Evolutionary conservation across 2,113 vertebrate species (phyloP).

Genomic region (Numida meleagris): DNA sequence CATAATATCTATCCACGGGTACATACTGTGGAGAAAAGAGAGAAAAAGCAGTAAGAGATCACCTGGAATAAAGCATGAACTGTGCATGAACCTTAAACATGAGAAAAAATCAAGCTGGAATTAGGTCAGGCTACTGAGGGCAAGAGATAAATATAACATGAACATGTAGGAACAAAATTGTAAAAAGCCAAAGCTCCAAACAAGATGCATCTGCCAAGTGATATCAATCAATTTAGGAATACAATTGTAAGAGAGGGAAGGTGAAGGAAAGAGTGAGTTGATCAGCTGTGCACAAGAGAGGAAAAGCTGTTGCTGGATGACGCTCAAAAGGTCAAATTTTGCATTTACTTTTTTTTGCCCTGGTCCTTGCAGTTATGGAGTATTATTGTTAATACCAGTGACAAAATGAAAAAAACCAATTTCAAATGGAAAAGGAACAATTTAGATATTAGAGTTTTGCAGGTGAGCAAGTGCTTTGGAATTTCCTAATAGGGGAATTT

Average conservation of each 20-base stretch:
- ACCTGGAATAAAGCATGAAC: slow-evolving; percentile 27
- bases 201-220: slow-evolving; percentile 13
- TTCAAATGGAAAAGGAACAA: neutral
- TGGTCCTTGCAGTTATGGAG: neutral
- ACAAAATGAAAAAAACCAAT: neutral
- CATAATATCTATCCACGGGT: neutral
- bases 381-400: neutral
- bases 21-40: neutral
- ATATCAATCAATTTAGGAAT: slow-evolving; percentile 36
- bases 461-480: neutral
- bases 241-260: neutral
- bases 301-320: neutral
- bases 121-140: slow-evolving; percentile 45
- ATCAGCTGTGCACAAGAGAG: neutral
- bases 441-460: neutral
- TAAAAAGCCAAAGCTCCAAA: slow-evolving; percentile 32
- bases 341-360: neutral
- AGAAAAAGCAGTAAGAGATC: neutral
- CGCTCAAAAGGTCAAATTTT: neutral
- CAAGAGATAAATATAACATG: slow-evolving; percentile 52
- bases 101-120: slow-evolving; percentile 8
- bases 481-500: neutral
- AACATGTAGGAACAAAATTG: slow-evolving; percentile 28
- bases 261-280: slow-evolving; percentile 9
- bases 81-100: neutral